Evolutionary conservation across 2,113 vertebrate genomes (phyloP), one percentile per base, ranked within the genome.

Genomic region (Pseudorhombus dupliciocellatus): DNA sequence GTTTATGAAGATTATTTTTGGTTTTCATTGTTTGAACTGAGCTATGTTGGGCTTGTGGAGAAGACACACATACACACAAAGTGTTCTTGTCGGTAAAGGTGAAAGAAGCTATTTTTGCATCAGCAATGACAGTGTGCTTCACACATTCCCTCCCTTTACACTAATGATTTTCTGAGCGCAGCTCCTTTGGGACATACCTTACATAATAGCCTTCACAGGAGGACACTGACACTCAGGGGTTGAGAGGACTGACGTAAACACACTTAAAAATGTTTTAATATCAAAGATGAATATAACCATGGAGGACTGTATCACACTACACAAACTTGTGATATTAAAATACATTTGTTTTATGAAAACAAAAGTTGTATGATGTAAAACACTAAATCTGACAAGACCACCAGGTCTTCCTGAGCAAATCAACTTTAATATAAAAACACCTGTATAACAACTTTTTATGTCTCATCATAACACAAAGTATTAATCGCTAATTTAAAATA

Each of bases 141-240:
- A 46, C 50, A 54, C 42, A 24, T 21, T 57, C 15, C 22, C 60
- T 48, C 34, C 18, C 16, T 20, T 31, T 1, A 8, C 44, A 7
- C 18, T 70, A 60, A 79, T 75, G 64, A 30, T 46, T 81, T 75
- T 65, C 28, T 60, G 53, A n/a, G 25, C 61, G 60, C 2, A 2
- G 58, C 31, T 57, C 7, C 37, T 52, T 5, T 24, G 30, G 70
- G 31, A 28, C 66, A 72, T 59, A 62, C 28, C 48, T 48, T 2
- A 0, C 73, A 78, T 58, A 78, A 20, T 48, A 30, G 37, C 40
- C 51, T 24, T 28, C n/a, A 14, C 44, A 37, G 30, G 11, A 42
- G 70, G 11, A 73, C 56, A 64, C 26, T 4, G 20, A 34, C 28
- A 28, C 30, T 77, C 65, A 18, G 40, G 42, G 22, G 24, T 31